Evolutionary conservation across 1,140 invertebrate species (phyloP).

Genomic region (Chrysomallon squamiferum): DNA sequence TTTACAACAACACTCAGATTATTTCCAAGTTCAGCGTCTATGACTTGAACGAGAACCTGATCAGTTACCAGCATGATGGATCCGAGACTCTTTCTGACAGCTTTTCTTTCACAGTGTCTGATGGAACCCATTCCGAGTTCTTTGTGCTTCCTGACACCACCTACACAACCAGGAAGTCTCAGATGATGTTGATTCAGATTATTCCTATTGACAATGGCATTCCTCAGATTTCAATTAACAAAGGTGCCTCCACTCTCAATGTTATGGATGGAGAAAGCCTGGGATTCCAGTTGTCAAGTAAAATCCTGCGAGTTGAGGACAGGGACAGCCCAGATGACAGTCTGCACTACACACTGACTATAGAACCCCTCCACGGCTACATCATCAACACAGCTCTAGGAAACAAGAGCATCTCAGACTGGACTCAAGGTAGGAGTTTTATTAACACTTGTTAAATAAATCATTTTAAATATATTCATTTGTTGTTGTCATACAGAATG

Average conservation of each 20-base stretch:
- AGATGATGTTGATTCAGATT: slow-evolving; percentile 58
- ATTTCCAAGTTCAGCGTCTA: slow-evolving; percentile 56
- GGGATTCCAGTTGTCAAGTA: slow-evolving; percentile 49
- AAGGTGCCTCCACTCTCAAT: slow-evolving; percentile 43
- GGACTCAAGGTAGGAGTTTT: slow-evolving; percentile 61
- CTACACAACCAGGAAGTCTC: slow-evolving; percentile 43
- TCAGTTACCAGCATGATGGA: slow-evolving; percentile 64
- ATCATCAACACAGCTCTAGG: slow-evolving; percentile 45
- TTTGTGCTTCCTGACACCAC: slow-evolving; percentile 56
- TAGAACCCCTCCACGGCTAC: slow-evolving; percentile 55
- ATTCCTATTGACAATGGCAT: slow-evolving; percentile 60
- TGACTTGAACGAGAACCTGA: slow-evolving; percentile 57
- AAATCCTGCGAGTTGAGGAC: slow-evolving; percentile 56
- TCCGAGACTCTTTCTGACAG: slow-evolving; percentile 60
- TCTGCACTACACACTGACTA: slow-evolving; percentile 52
- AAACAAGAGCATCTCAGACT: slow-evolving; percentile 46
- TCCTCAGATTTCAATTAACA: slow-evolving; percentile 52
- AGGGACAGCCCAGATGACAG: slow-evolving; percentile 50
- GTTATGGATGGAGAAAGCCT: slow-evolving; percentile 35
- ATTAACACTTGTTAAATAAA: neutral
- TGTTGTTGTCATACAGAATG: no score
- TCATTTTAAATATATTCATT: no score
- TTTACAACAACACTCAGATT: slow-evolving; percentile 49
- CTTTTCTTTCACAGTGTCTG: slow-evolving; percentile 61
- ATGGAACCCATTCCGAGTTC: slow-evolving; percentile 62